These are phyloP conservation scores for Caenorhabditis drosophilae DNA, from an alignment of 2,888 invertebrate genomes.

Conservation along the genomic window DNA sequence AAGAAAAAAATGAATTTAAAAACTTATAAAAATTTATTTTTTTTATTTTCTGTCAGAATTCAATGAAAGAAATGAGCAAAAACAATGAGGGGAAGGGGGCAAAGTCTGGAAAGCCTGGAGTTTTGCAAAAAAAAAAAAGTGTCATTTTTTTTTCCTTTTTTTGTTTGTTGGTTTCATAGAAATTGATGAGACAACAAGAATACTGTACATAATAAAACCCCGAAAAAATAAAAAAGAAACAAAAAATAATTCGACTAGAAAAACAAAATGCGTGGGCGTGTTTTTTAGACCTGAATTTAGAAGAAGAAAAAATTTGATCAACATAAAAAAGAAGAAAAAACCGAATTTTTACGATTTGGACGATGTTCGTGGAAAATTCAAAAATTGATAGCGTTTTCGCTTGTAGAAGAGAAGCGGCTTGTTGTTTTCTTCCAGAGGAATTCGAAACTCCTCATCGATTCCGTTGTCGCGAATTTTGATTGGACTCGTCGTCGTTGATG, in stretches of 20 bases:
- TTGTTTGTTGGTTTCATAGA: too few species aligned
- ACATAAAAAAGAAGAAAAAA: background rate
- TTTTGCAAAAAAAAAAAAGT: too few species aligned
- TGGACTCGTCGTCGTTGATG: constrained; percentile 22
- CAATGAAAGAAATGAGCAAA: too few species aligned
- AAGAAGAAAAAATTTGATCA: background rate
- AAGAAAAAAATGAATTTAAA: too few species aligned
- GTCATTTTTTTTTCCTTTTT: too few species aligned
- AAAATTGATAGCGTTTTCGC: constrained; percentile 64
- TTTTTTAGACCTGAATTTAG: background rate
- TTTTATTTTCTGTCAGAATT: too few species aligned
- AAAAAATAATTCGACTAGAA: background rate
- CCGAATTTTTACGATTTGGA: constrained; percentile 30
- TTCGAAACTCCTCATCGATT: constrained; percentile 46
- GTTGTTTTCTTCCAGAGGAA: constrained; percentile 58
- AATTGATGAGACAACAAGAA: constrained; percentile 24
- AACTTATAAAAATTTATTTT: too few species aligned
- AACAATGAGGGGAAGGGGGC: too few species aligned
- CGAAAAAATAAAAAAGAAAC: constrained; percentile 10
- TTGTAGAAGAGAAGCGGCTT: constrained; percentile 56
- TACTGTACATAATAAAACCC: constrained; percentile 7
- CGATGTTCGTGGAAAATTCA: constrained; percentile 64
- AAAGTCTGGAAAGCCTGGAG: too few species aligned
- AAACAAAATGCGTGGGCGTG: background rate
- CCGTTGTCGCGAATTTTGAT: constrained; percentile 48